A percentile compares a stretch with the other conserved stretches of the same genome.
Conservation (phyloP, 2,797 vertebrate species). For the Gymnoscopelus microlampas region DNA sequence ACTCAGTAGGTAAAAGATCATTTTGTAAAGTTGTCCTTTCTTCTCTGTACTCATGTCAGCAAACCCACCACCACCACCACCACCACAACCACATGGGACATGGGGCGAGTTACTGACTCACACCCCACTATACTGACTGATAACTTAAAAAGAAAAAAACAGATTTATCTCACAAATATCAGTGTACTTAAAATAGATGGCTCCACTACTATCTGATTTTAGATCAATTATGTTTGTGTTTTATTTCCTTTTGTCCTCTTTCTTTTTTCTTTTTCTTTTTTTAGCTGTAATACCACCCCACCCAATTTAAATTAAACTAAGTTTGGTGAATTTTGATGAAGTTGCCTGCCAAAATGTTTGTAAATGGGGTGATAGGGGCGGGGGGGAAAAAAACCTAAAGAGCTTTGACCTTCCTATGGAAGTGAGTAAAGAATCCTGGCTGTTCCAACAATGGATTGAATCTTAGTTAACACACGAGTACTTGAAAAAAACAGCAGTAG, state of each 20-base stretch:
- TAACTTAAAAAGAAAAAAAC: conserved; percentile 85
- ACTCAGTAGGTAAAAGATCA: conserved; percentile 99
- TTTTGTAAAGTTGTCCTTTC: conserved; percentile 99
- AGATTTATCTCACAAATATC: conserved; percentile 93
- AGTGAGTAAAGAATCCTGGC: conserved; percentile 91
- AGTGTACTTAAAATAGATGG: conserved; percentile 95
- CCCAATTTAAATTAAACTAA: conserved; percentile 73
- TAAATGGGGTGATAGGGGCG: conserved; percentile 61
- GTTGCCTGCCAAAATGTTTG: conserved; percentile 83
- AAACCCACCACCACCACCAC: conserved; percentile 74
- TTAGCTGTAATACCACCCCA: conserved; percentile 88
- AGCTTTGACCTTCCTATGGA: conserved; percentile 96
- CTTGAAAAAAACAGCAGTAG: conserved; percentile 86
- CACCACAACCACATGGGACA: conserved; percentile 86
- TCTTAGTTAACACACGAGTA: conserved; percentile 82
- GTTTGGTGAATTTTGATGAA: conserved; percentile 74
- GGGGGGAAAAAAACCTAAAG: conserved; percentile 15
- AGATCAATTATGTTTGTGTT: conserved; percentile 88
- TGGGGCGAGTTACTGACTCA: conserved; percentile 79
- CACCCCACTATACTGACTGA: conserved; percentile 86
- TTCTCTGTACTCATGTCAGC: conserved; percentile 98
- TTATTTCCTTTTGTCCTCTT: conserved; percentile 81
- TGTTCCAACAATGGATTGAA: conserved; percentile 85
- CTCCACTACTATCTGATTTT: conserved; percentile 88
- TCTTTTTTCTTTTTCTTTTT: conserved; percentile 80